These are phyloP conservation scores for Scomber japonicus DNA, from an alignment of 2,113 vertebrate species.

Conservation along the genomic window DNA sequence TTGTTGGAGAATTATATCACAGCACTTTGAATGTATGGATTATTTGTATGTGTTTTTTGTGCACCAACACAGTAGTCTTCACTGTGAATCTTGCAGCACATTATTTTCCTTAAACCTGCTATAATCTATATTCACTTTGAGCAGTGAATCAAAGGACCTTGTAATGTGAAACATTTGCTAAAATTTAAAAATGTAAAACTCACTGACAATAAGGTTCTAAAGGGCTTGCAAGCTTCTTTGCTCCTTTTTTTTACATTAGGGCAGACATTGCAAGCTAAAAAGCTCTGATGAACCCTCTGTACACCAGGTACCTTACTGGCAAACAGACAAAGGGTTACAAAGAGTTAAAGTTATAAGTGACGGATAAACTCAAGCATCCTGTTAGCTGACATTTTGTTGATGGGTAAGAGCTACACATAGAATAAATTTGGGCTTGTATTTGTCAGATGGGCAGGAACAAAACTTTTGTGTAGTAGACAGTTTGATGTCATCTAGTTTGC, in stretches of 20 bases:
- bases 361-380: background rate
- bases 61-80: slow-evolving; percentile 43
- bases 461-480: background rate
- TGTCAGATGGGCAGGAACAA: no score
- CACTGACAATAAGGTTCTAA: background rate
- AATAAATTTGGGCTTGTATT: no score
- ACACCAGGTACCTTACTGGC: background rate
- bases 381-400: background rate
- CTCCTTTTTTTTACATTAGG: background rate
- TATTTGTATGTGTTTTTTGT: slow-evolving; percentile 34
- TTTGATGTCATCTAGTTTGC: background rate
- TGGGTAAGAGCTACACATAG: background rate
- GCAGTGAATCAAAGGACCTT: slow-evolving; percentile 23
- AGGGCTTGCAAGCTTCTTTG: background rate
- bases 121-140: slow-evolving; percentile 34
- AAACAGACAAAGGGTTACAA: background rate
- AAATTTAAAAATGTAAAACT: slow-evolving; percentile 3
- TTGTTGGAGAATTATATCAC: slow-evolving; percentile 49
- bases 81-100: slow-evolving; percentile 7
- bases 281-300: background rate
- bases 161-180: slow-evolving; percentile 1
- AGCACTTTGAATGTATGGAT: slow-evolving; percentile 55
- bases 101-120: slow-evolving; percentile 34
- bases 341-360: background rate
- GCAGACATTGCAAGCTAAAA: background rate